Percentiles rank a stretch among this genome's conserved stretches.
Conservation (phyloP, 2,888 invertebrate genomes). For the Dexiosoma caninum region DNA sequence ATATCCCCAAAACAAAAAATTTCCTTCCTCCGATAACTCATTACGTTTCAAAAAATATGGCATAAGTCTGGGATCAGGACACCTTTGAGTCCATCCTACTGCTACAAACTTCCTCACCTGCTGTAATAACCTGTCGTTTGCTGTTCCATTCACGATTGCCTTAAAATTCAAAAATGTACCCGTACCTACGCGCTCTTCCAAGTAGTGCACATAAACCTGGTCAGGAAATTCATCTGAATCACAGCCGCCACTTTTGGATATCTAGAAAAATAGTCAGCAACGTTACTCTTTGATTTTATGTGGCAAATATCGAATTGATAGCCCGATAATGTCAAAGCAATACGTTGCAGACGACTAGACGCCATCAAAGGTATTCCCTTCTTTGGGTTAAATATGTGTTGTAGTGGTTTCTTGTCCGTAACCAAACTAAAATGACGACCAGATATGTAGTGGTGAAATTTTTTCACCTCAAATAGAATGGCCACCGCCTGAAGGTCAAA, state of each 20-base stretch:
- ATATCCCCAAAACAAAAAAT: slow-evolving; percentile 38
- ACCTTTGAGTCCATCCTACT: too few relatives aligned
- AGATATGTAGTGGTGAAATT: slow-evolving; percentile 68
- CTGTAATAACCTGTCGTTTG: too few relatives aligned
- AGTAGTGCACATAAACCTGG: too few relatives aligned
- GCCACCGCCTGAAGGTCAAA: slow-evolving; percentile 24
- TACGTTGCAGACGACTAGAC: slow-evolving; percentile 64
- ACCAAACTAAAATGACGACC: slow-evolving; percentile 73
- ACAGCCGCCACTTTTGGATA: too few relatives aligned
- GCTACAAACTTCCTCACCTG: too few relatives aligned
- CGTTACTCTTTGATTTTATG: slow-evolving; percentile 60
- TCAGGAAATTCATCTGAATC: too few relatives aligned
- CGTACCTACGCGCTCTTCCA: too few relatives aligned
- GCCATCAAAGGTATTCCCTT: slow-evolving; percentile 71
- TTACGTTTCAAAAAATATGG: slow-evolving; percentile 39
- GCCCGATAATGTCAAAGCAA: slow-evolving; percentile 63
- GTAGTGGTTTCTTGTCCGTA: slow-evolving; percentile 73
- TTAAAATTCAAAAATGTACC: too few relatives aligned
- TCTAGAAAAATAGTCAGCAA: too few relatives aligned
- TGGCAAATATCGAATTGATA: slow-evolving; percentile 64
- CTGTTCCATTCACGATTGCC: too few relatives aligned
- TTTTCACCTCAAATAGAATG: slow-evolving; percentile 69
- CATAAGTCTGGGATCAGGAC: slow-evolving; percentile 25
- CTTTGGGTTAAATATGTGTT: slow-evolving; percentile 70
- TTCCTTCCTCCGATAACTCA: slow-evolving; percentile 38